Base-by-base conservation (phyloP, 2,888 invertebrate species). In the Brassicogethes aeneus region DNA sequence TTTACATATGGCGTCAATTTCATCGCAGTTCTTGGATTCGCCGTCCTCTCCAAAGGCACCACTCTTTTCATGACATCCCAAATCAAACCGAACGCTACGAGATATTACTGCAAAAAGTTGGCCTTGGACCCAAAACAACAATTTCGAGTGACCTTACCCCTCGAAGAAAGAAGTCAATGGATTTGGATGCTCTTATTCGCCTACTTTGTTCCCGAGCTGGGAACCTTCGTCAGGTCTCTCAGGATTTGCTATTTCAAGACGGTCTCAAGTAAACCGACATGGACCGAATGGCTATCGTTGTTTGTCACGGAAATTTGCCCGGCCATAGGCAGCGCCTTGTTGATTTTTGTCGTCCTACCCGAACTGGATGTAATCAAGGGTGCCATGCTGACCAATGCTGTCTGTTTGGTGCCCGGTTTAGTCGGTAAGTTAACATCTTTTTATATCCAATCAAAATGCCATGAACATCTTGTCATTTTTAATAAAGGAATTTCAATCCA, bases 331-430 rank as follows among this genome's bases (percentile, higher is more conserved):
- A 66, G 87, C 53, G 82, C 84, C 0, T 64, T 89, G 23, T 72
- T 94, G 15, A 75, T 85, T 16, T 82, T 90, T 48, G 65, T 78
- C 23, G 77, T 90, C 33, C 69, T 94, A 29, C 92, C 93, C 0
- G 76, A 83, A 50, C 61, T 92, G 51, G 88, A 91, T 64, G 82
- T 85, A 0, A 73, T 88, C 7, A 84, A 86, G 61, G 89, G 84
- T 1, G 80, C 85, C 1, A 86, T 90, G 80, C 68, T 93, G 39
- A 85, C 87, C 57, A 89, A 86, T 64, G 87, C 86, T 15, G 74
- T 91, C 48, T 89, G 87, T 59, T 74, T 92, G 51, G 65, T 91
- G 8, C 94, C 94, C 0, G 64, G 54, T 31, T 50, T 90, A 43
- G 68, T 86, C 16, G 81, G 84, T 77, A 72, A 75, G 59, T 65